These are phyloP conservation scores for Molorchus minor DNA, from an alignment of 2,888 invertebrate species.

Conservation along the genomic window DNA sequence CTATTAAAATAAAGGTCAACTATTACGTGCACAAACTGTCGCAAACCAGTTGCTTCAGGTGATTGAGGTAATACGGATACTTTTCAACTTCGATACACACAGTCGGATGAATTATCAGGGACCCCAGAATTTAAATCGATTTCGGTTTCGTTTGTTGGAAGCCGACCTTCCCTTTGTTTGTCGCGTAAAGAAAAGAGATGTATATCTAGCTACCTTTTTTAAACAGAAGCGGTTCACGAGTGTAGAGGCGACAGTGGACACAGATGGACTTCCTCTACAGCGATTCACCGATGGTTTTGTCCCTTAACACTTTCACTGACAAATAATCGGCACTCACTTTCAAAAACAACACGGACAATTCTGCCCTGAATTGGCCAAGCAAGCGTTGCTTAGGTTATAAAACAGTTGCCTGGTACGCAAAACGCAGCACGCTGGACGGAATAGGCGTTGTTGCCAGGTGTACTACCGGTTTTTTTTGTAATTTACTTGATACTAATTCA, in stretches of 20 bases:
- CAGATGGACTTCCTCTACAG: no score
- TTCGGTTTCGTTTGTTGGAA: conserved; percentile 2
- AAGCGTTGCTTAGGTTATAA: conserved; percentile 18
- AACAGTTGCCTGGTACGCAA: conserved; percentile 32
- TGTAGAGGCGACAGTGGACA: no score
- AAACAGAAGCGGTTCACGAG: no score
- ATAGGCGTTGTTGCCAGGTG: conserved; percentile 32
- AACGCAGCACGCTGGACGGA: conserved; percentile 39
- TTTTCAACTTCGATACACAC: background rate
- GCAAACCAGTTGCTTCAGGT: conserved; percentile 3
- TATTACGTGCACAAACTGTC: no score
- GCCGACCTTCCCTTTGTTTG: conserved; percentile 22
- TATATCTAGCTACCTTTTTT: no score
- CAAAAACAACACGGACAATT: conserved; percentile 21
- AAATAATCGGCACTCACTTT: conserved; percentile 14
- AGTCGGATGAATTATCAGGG: background rate
- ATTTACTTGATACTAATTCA: background rate
- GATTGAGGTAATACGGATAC: background rate
- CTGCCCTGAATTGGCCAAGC: conserved; percentile 25
- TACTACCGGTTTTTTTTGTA: background rate
- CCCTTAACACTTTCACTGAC: conserved; percentile 20
- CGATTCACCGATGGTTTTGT: background rate
- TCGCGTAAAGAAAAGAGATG: conserved; percentile 6
- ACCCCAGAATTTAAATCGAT: conserved; percentile 20
- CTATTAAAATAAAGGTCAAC: no score